Base-by-base conservation (phyloP, 2,797 vertebrate genomes). In the Neostethus bicornis region DNA sequence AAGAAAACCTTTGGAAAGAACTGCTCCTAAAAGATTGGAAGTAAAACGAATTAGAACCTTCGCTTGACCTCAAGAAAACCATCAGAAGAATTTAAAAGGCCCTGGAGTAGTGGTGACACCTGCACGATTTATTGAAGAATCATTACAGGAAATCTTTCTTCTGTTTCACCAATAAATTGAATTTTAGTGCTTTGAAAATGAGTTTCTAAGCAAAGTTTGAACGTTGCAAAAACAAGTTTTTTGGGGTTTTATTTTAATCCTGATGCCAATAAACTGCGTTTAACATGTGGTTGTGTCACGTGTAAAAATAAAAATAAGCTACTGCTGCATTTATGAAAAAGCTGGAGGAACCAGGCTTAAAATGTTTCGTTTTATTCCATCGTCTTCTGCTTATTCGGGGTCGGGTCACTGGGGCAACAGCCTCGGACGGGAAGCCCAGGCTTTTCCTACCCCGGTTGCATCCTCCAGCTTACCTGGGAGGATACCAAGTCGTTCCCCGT, bases 31-130 rank as follows among this genome's bases (percentile, higher is more conserved):
- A 37, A 37, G 20, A 6, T 34, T 35, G 21, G n/a, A 12, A 44
- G n/a, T 35, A 32, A 55, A 16, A 42, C 29, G 8, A 44, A 34
- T 20, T 29, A 55, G 34, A 35, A 24, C 29, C 28, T 45, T 41
- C 44, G 29, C 21, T 23, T 31, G 14, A 35, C 34, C 3, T 10
- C 5, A 43, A 53, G 31, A 44, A 7, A n/a, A 7, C 6, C 12
- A 8, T 38, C 6, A 8, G 6, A 16, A 19, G 7, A 35, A 45
- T 31, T 31, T 32, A 12, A 7, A 28, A 13, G 20, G 34, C 7
- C 17, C 29, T 7, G 11, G 12, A 1, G 8, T 16, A 32, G 21
- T 24, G 31, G 16, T 46, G 28, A 26, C 24, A 57, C 43, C 54
- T 46, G 24, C 37, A 52, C 17, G 41, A 41, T 37, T 47, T 24